Base-by-base conservation (phyloP, 2,113 vertebrate species). In the Seriola quinqueradiata region DNA sequence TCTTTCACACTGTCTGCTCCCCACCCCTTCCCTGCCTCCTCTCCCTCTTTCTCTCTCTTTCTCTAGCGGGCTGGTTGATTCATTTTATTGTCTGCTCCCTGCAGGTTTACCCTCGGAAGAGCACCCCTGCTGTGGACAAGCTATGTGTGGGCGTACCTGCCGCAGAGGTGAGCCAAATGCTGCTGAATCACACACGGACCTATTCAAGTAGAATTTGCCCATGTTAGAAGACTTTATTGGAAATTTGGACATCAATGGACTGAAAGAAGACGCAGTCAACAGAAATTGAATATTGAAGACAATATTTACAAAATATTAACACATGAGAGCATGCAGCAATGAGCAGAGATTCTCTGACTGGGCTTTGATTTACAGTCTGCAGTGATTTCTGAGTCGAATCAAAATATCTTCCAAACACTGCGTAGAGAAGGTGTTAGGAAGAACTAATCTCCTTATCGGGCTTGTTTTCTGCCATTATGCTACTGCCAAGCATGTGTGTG, bases 71-170 rank as follows among this genome's bases (percentile, higher is more conserved):
- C 75, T 81, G 69, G 34, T 71, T 89, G 90, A 92, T 91, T 90
- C 83, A 84, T 93, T 90, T 86, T 89, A 84, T 86, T 85, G 71
- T 88, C 70, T 90, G 76, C 72, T 90, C 84, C 50, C 90, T 92
- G 82, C 93, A 99, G 98, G 95, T 98, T 52, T 99, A 99, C 81
- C 95, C 96, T 86, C 95, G 95, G 92, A 99, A 99, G 92, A 95
- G 95, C 89, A 95, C 96, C 83, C 97, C 97, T 63, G 98, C 98
- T 8, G 98, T 99, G 86, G 97, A 99, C 90, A 96, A 96, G 89
- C 95, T 99, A 82, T 98, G 97, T 79, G 95, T 99, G 89, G 98
- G 98, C 82, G 97, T 99, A 42, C 98, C 98, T 76, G 97, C 97
- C 16, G 97, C 97, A 58, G 98, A 99, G 97, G 98, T 99, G 95